Evolutionary conservation across 2,888 invertebrate species (phyloP), one percentile per base, ranked within the genome.

Genomic region (Diarsia dahlii): DNA sequence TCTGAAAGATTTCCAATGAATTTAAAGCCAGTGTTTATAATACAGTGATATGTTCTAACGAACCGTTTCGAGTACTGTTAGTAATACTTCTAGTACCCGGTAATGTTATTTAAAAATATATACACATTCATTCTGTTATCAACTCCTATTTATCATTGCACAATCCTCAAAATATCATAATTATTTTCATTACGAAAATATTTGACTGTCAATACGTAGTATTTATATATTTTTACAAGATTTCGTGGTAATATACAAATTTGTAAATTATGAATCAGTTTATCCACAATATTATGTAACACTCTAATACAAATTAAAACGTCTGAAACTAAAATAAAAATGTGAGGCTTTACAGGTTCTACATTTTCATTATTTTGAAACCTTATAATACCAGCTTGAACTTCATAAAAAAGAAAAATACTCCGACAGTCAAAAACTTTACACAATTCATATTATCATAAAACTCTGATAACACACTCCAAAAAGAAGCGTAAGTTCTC

Each of bases 1-100:
- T 13, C 2, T 69, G 9, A n/a, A 69, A 34, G 10, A 54, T 62
- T 28, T 8, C 39, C 70, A 1, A 48, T n/a, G 0, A 62, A 54
- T 48, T n/a, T 0, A 48, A 39, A 56, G 12, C 15, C n/a, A 2
- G 15, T 62, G 23, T 69, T 28, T 69, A 28, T 28, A 71, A 50
- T 74, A 70, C 39, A 50, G 46, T 48, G 18, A 69, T 66, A 76
- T 66, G 68, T 73, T 71, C 80, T 50, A 63, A 71, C 13, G 2
- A 69, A 50, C 28, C 50, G 13, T 68, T 67, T 64, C 62, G 69
- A 81, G 78, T 81, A 83, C 84, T 84, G 77, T 81, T 86, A 85
- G 77, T 84, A 90, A 88, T 88, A 89, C 86, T 86, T 87, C 69
- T 85, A 87, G 82, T 90, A 89, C 88, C 85, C 85, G 84, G 63